Percentiles rank a stretch among this genome's conserved stretches.
Conservation (phyloP, 2,797 vertebrate species). For the Sus cebifrons region DNA sequence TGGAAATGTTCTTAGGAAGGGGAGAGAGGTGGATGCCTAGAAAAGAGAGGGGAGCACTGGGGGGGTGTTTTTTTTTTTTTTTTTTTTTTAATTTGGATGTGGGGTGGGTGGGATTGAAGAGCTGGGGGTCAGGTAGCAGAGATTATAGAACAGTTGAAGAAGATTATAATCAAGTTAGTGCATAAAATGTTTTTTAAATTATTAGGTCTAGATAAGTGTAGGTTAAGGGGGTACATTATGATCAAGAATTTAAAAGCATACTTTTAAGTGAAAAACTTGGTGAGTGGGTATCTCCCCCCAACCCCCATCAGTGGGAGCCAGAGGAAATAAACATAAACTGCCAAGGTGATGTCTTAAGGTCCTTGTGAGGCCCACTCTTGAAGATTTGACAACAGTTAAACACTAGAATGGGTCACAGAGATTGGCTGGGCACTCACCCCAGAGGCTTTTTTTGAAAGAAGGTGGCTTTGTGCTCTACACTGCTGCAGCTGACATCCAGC, state of each 20-base stretch:
- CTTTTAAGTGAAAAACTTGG: conserved; percentile 52
- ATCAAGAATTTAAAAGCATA: conserved; percentile 46
- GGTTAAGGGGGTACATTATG: not conserved
- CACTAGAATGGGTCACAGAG: not conserved
- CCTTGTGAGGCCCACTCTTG: not conserved
- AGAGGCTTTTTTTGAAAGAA: not conserved
- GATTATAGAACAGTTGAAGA: not conserved
- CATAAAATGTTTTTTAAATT: conserved; percentile 66
- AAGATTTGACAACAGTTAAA: not conserved
- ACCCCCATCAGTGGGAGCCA: conserved; percentile 47
- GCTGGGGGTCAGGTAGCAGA: not conserved
- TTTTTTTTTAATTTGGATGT: too few relatives aligned
- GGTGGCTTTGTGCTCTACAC: not conserved
- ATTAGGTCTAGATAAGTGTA: conserved; percentile 43
- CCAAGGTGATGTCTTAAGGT: not conserved
- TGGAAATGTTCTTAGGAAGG: conserved; percentile 40
- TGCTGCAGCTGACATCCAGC: not conserved
- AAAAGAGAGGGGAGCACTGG: not conserved
- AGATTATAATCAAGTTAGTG: conserved; percentile 14
- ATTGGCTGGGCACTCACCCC: not conserved
- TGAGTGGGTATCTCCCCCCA: not conserved
- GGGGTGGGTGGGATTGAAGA: not conserved
- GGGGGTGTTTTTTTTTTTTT: not conserved
- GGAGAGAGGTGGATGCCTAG: conserved; percentile 3
- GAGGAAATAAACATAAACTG: not conserved